Base-by-base conservation (phyloP, 2,113 vertebrate species). In the Tachysurus vachellii region DNA sequence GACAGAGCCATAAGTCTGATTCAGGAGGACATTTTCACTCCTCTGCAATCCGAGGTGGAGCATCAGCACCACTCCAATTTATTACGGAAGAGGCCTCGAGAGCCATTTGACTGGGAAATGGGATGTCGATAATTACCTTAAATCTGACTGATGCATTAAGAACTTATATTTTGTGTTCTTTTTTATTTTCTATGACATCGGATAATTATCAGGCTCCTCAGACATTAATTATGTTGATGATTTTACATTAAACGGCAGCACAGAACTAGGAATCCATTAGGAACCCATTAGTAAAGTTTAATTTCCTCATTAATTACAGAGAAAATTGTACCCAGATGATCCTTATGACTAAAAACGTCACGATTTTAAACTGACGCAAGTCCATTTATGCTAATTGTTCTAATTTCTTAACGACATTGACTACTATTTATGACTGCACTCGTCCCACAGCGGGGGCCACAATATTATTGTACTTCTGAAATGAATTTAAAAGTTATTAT, bases 1-100 rank as follows among this genome's bases (percentile, higher is more conserved):
- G 89, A 91, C 89, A 91, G 91, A 92, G 86, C 81, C 89, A 61
- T 86, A 92, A 88, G 88, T 92, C 89, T 91, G 53, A 93, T 93
- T 93, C 90, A 94, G 93, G 90, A 93, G 90, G 88, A 92, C 91
- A 89, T 68, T 89, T 91, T 92, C 82, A 59, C 70, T 86, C 61
- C 62, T 88, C 89, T 91, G 64, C 87, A 82, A 79, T 87, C 90
- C 88, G 86, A 88, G 36, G 86, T 83, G 80, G 66, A 85, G 91
- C 92, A 94, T 93, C 91, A 93, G 89, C 91, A 91, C 87, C 88
- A 91, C 81, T 89, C 91, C 84, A 91, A 90, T 92, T 93, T 91
- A 94, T 93, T 92, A 93, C 89, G 88, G 89, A 31, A 84, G 89
- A 93, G 90, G 92, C 90, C 77, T 92, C 88, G 91, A 92, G 80